Evolutionary conservation across 1,140 invertebrate genomes (phyloP).

Genomic region (Panagrolaimus sp.): DNA sequence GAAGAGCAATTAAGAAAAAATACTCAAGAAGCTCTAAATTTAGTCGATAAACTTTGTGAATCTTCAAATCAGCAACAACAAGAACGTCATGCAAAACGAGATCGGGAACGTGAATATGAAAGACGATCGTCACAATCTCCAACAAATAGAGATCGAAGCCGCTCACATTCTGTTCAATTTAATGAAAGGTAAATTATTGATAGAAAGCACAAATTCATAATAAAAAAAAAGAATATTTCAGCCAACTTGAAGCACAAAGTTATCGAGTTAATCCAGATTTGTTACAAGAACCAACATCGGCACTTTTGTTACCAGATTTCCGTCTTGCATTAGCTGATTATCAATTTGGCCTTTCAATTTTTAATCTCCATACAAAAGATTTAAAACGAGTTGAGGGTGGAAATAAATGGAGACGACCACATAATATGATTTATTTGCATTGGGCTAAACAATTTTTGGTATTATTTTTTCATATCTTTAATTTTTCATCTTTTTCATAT

Average conservation of each 20-base stretch:
- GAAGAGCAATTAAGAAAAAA: constrained; percentile 4
- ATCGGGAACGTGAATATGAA: not conserved
- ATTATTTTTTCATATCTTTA: no score
- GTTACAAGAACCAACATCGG: not conserved
- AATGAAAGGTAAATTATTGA: not conserved
- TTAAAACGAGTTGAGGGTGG: not conserved
- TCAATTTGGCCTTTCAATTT: not conserved
- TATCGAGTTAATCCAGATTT: constrained; percentile 13
- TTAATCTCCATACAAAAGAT: not conserved
- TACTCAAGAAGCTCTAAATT: not conserved
- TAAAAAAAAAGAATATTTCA: no score
- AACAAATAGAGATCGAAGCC: not conserved
- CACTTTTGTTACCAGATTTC: not conserved
- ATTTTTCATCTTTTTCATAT: no score
- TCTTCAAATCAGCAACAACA: not conserved
- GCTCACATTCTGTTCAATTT: not conserved
- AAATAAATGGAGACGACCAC: not conserved
- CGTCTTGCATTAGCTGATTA: constrained; percentile 3
- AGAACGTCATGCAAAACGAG: not conserved
- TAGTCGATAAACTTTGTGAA: constrained; percentile 6
- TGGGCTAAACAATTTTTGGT: not conserved
- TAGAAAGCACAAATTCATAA: no score
- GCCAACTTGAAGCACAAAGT: constrained; percentile 1
- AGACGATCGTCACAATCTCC: constrained; percentile 6
- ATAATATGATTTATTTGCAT: not conserved